These are phyloP conservation scores for Lerema accius DNA, from an alignment of 1,140 invertebrate genomes.

Conservation along the genomic window DNA sequence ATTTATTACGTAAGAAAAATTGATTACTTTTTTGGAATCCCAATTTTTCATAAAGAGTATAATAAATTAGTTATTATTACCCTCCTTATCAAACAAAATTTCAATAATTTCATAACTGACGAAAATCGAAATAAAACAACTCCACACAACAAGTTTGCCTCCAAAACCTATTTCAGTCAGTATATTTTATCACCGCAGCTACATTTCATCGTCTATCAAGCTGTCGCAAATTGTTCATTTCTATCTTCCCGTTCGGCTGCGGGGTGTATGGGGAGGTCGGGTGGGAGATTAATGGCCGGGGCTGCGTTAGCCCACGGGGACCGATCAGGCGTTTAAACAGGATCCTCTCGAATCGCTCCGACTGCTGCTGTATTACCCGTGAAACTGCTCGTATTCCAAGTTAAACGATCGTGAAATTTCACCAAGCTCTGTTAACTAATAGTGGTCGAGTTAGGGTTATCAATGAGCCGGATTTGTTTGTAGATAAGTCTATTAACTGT, in stretches of 20 bases:
- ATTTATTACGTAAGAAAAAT: too few relatives aligned
- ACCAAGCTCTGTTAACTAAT: constrained; percentile 2
- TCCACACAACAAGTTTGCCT: background rate
- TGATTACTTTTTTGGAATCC: too few relatives aligned
- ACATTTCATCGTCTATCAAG: constrained; percentile 39
- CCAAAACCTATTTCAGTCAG: background rate
- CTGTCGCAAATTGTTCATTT: constrained; percentile 44
- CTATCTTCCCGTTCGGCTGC: constrained; percentile 21
- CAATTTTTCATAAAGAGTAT: too few relatives aligned
- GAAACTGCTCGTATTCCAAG: constrained; percentile 38
- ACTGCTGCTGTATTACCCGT: constrained; percentile 44
- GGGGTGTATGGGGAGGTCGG: constrained; percentile 30
- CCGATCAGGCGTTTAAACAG: constrained; percentile 65
- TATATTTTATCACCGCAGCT: background rate
- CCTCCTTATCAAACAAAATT: too few relatives aligned
- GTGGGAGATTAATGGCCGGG: constrained; percentile 61
- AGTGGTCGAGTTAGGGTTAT: background rate
- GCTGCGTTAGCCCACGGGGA: constrained; percentile 52
- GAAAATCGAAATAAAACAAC: too few relatives aligned
- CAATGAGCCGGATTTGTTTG: background rate
- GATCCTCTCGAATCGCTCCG: constrained; percentile 63
- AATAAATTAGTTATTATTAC: too few relatives aligned
- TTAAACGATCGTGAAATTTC: constrained; percentile 25
- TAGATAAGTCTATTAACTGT: too few relatives aligned
- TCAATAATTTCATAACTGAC: too few relatives aligned